phyloP scores from a whole-genome alignment of 2,113 vertebrate genomes.

The Phodopus roborovskii region DNA sequence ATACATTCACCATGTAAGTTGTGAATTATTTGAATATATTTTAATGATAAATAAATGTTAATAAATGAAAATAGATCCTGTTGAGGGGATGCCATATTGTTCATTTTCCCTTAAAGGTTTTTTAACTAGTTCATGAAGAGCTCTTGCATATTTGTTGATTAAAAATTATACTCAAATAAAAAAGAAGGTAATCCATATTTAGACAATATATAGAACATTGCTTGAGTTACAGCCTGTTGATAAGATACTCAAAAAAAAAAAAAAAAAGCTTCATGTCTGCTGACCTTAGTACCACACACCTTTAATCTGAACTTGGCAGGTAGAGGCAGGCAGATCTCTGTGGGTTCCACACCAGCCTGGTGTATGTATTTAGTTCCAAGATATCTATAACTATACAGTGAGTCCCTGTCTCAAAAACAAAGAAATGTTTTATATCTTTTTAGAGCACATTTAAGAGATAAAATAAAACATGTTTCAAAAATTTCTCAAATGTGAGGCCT shows the following conservation, averaged over 20 bases:
- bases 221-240: neutral
- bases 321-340: neutral
- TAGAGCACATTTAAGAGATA: neutral
- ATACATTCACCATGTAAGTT: neutral
- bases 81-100: neutral
- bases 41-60: neutral
- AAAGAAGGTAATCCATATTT: neutral
- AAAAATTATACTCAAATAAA: neutral
- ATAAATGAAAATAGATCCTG: neutral
- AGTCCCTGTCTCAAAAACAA: too few species aligned
- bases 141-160: neutral
- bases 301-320: neutral
- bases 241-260: neutral
- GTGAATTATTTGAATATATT: neutral
- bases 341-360: neutral
- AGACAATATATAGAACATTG: neutral
- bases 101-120: neutral
- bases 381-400: neutral
- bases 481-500: neutral
- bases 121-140: neutral
- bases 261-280: too few species aligned
- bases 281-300: neutral
- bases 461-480: neutral
- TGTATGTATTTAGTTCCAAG: neutral
- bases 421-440: neutral